Conservation (phyloP, 2,888 invertebrate species). For the Allolobophora icterica region DNA sequence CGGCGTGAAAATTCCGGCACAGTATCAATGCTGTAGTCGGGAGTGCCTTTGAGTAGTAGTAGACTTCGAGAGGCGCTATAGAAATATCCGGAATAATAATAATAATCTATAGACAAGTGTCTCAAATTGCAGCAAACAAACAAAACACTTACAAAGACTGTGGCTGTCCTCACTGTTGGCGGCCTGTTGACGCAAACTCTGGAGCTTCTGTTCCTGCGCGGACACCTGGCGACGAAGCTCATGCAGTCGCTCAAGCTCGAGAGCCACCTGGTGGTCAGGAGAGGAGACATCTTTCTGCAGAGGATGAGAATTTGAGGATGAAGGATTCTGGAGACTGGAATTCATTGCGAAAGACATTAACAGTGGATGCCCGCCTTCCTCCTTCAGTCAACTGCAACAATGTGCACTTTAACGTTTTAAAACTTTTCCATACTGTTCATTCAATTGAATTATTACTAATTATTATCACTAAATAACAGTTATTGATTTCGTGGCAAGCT, state of each 20-base stretch:
- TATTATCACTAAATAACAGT: neutral
- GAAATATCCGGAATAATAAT: too few species aligned
- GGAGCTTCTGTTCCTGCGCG: constrained; percentile 33
- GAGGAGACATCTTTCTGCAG: neutral
- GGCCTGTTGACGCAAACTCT: constrained; percentile 34
- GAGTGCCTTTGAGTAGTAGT: too few species aligned
- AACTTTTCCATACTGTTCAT: neutral
- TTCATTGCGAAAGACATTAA: constrained; percentile 6
- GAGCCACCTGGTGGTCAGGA: neutral
- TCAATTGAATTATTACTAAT: neutral
- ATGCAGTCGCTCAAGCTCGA: constrained; percentile 30
- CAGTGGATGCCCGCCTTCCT: neutral
- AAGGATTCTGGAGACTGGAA: neutral
- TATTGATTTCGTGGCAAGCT: neutral
- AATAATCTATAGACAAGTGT: neutral
- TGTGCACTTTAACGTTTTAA: neutral
- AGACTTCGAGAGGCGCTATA: too few species aligned
- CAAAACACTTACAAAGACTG: neutral
- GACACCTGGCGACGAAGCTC: constrained; percentile 34
- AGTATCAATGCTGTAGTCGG: too few species aligned
- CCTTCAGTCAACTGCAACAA: neutral
- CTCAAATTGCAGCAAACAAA: neutral
- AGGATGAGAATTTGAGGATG: neutral
- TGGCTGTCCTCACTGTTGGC: neutral
- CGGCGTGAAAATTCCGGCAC: too few species aligned